phyloP scores from a whole-genome alignment of 2,113 vertebrate genomes.

The Coturnix japonica region DNA sequence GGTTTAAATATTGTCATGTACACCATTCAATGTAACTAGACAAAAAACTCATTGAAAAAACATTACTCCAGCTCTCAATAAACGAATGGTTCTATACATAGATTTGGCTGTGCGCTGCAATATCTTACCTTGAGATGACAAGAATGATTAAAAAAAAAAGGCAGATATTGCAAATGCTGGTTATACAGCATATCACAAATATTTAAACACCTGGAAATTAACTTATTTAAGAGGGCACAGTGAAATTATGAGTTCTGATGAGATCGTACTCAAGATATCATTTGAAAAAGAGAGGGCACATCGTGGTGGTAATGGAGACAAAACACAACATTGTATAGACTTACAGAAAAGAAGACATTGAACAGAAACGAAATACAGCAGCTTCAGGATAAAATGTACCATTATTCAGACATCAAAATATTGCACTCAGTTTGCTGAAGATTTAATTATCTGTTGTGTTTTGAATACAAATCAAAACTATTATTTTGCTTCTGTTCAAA shows the following conservation, averaged over 20 bases:
- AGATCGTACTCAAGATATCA: constrained; percentile 3
- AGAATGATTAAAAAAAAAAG: constrained; percentile 36
- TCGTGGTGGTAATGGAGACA: neutral
- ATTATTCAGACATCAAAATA: constrained; percentile 45
- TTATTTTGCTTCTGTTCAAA: constrained; percentile 58
- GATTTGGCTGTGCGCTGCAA: constrained; percentile 22
- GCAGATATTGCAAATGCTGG: constrained; percentile 58
- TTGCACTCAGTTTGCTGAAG: constrained; percentile 31
- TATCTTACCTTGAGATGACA: constrained; percentile 63
- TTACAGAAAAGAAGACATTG: constrained; percentile 41
- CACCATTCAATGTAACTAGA: constrained; percentile 38
- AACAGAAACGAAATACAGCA: constrained; percentile 38
- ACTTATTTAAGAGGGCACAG: constrained; percentile 23
- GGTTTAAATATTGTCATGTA: constrained; percentile 44
- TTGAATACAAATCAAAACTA: constrained; percentile 19
- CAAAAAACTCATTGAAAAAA: constrained; percentile 27
- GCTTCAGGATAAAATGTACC: neutral
- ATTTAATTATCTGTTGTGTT: constrained; percentile 33
- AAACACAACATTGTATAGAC: neutral
- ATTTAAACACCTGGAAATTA: constrained; percentile 48
- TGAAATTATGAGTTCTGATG: constrained; percentile 13
- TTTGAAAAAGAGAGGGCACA: constrained; percentile 48
- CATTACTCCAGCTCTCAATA: constrained; percentile 53
- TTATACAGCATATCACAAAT: constrained; percentile 12
- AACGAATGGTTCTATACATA: constrained; percentile 45